Conservation (phyloP, 2,888 invertebrate species). For the Suillia variegata region DNA sequence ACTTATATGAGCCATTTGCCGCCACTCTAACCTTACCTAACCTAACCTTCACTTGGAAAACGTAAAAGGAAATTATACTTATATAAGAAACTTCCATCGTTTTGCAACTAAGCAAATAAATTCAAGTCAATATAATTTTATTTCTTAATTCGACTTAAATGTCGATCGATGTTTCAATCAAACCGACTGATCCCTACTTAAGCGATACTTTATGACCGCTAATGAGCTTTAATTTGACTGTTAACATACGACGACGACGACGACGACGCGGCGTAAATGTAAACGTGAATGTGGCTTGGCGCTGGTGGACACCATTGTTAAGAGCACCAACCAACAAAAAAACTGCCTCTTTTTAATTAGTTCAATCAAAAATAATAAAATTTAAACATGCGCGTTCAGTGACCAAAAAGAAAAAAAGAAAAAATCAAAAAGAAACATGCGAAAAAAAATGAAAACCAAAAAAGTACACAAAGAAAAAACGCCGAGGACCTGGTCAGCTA, state of each 20-base stretch:
- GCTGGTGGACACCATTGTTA: conserved; percentile 2
- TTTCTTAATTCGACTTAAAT: too few relatives aligned
- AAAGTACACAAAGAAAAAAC: neutral
- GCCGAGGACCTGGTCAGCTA: neutral
- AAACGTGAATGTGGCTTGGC: neutral
- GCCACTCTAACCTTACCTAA: too few relatives aligned
- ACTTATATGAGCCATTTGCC: too few relatives aligned
- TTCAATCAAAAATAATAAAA: conserved; percentile 6
- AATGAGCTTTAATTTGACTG: neutral
- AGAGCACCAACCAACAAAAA: neutral
- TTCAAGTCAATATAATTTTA: too few relatives aligned
- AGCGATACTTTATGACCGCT: neutral
- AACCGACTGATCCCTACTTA: too few relatives aligned
- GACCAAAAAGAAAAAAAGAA: neutral
- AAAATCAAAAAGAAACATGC: neutral
- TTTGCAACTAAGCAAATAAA: too few relatives aligned
- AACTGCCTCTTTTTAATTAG: neutral
- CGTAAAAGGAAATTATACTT: too few relatives aligned
- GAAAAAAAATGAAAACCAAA: neutral
- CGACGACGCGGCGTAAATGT: too few relatives aligned
- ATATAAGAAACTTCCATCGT: too few relatives aligned
- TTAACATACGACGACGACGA: too few relatives aligned
- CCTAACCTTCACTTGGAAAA: too few relatives aligned
- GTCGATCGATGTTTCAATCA: too few relatives aligned
- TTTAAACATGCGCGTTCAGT: neutral